Percentiles rank a stretch among this genome's conserved stretches.
Conservation (phyloP, 2,113 vertebrate species). For the Lagopus muta region DNA sequence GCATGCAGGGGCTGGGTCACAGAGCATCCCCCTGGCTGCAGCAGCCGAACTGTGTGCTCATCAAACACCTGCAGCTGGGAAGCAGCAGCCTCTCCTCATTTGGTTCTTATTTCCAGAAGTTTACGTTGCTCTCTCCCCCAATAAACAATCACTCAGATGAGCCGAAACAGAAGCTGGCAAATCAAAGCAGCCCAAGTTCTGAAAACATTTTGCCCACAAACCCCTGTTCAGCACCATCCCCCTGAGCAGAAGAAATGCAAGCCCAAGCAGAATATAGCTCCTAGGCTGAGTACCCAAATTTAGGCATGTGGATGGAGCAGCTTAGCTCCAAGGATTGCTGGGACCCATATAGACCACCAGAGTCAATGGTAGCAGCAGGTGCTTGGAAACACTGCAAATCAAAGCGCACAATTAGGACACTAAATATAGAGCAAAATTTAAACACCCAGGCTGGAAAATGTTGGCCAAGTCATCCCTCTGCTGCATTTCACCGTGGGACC, state of each 20-base stretch:
- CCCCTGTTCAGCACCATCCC: not conserved
- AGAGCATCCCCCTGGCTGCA: accelerated
- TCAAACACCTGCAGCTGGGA: not conserved
- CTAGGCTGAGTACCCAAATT: constrained; percentile 60
- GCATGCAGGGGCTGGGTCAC: not conserved
- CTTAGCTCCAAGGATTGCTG: constrained; percentile 41
- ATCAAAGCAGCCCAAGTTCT: constrained; percentile 42
- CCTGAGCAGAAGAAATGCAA: constrained; percentile 47
- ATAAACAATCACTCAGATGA: not conserved
- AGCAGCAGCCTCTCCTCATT: not conserved
- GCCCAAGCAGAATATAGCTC: constrained; percentile 64
- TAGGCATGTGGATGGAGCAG: constrained; percentile 58
- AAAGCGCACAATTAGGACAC: constrained; percentile 36
- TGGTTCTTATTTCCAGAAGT: not conserved
- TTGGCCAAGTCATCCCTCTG: not conserved
- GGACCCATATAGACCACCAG: constrained; percentile 64
- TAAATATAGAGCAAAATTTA: constrained; percentile 69
- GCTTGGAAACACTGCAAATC: constrained; percentile 63
- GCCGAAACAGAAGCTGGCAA: constrained; percentile 18
- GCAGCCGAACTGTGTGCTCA: accelerated
- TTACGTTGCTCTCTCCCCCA: not conserved
- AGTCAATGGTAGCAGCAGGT: constrained; percentile 62
- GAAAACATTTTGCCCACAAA: constrained; percentile 35
- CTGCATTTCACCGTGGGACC: not conserved
- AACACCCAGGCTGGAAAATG: constrained; percentile 62